A percentile compares a stretch with the other conserved stretches of the same genome.
These are phyloP conservation scores for Leuciscus waleckii DNA, from an alignment of 2,797 vertebrate genomes.

Conservation along the genomic window DNA sequence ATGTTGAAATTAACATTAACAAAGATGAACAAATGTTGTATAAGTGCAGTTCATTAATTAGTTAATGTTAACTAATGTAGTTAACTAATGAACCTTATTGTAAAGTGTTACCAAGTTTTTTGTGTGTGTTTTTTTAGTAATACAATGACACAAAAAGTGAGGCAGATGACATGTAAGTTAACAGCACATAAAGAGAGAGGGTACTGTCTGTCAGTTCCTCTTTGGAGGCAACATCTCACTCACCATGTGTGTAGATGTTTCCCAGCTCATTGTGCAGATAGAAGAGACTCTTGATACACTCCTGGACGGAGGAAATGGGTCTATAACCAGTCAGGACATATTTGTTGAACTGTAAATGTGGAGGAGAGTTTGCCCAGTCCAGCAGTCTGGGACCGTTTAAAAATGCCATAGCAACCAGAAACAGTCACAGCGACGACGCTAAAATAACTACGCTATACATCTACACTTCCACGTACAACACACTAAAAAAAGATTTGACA, in stretches of 20 bases:
- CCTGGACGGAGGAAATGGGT: slow-evolving; percentile 87
- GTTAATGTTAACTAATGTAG: too few species aligned
- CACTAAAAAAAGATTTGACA: slow-evolving; percentile 73
- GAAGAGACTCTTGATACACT: slow-evolving; percentile 90
- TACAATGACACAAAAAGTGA: background rate
- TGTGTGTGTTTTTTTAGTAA: background rate
- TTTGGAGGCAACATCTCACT: slow-evolving; percentile 63
- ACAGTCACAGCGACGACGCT: slow-evolving; percentile 72
- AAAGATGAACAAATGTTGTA: too few species aligned
- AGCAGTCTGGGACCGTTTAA: slow-evolving; percentile 88
- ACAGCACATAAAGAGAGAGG: background rate
- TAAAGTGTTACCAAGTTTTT: too few species aligned
- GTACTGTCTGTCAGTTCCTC: slow-evolving; percentile 14
- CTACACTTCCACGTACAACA: slow-evolving; percentile 76
- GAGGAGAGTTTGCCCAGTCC: slow-evolving; percentile 91
- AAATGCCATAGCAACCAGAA: slow-evolving; percentile 83
- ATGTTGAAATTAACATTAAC: too few species aligned
- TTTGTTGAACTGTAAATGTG: slow-evolving; percentile 92
- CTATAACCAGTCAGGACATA: slow-evolving; percentile 92
- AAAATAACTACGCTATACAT: slow-evolving; percentile 71
- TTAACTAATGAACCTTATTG: too few species aligned
- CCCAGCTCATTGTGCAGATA: slow-evolving; percentile 95
- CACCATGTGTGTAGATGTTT: slow-evolving; percentile 96
- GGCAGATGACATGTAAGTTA: background rate
- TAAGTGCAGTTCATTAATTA: too few species aligned